These are phyloP conservation scores for Masticophis lateralis DNA, from an alignment of 2,797 vertebrate species.

Conservation along the genomic window DNA sequence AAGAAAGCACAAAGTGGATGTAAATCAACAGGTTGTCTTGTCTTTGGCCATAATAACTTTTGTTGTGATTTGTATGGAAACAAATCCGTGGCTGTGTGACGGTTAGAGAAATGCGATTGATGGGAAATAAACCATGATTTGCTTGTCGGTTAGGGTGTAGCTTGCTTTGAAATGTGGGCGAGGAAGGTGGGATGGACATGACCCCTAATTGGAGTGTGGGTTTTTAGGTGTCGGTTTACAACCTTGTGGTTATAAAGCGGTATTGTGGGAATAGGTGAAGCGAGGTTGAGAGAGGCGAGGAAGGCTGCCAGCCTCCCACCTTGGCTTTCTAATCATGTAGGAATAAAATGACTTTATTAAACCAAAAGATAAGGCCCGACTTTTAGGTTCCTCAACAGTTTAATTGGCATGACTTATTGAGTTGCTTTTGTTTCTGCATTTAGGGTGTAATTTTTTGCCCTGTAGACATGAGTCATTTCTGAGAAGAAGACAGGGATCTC, in stretches of 20 bases:
- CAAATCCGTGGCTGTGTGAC: not conserved
- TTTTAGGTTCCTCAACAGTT: not conserved
- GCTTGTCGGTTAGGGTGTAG: not conserved
- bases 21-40: not conserved
- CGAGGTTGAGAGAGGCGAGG: not conserved
- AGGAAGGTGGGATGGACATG: not conserved
- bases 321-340: not conserved
- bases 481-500: not conserved
- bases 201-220: not conserved
- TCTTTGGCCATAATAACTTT: not conserved
- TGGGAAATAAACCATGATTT: not conserved
- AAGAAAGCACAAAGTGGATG: not conserved
- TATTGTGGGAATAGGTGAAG: not conserved
- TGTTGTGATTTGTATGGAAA: not conserved
- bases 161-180: not conserved
- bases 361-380: not conserved
- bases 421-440: not conserved
- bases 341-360: not conserved
- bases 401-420: not conserved
- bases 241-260: not conserved
- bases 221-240: not conserved
- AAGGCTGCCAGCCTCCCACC: not conserved
- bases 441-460: not conserved
- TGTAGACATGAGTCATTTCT: not conserved
- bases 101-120: too few species aligned